Conservation (phyloP, 1,140 invertebrate genomes). For the Apis cerana region DNA sequence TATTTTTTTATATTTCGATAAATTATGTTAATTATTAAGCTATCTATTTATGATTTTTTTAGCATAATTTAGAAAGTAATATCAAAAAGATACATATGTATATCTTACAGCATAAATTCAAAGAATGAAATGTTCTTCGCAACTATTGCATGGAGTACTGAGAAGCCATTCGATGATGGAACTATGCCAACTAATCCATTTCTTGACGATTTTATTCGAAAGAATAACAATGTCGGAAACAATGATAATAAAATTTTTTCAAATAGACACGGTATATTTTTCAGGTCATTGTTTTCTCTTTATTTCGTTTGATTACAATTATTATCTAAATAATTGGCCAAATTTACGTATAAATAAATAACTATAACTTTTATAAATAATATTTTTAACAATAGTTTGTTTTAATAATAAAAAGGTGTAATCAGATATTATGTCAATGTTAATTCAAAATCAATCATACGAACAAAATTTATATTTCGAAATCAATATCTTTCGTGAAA, state of each 20-base stretch:
- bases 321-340: no score
- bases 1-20: neutral
- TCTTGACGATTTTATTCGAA: slow-evolving; percentile 44
- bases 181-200: slow-evolving; percentile 54
- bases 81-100: neutral
- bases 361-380: no score
- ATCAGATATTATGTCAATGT: no score
- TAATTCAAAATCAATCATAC: neutral
- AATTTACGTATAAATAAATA: neutral
- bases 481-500: slow-evolving; percentile 1
- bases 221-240: slow-evolving; percentile 19
- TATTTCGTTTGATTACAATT: neutral
- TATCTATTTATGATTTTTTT: no score
- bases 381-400: no score
- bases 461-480: neutral
- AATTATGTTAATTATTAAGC: neutral
- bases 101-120: no score
- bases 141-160: neutral
- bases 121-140: neutral
- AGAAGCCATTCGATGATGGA: slow-evolving; percentile 43
- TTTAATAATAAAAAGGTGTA: no score
- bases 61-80: neutral
- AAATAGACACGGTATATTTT: slow-evolving; percentile 16
- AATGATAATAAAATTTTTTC: slow-evolving; percentile 45
- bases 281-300: neutral